Evolutionary conservation across 1,140 invertebrate species (phyloP).

Genomic region (Bombyx mandarina): DNA sequence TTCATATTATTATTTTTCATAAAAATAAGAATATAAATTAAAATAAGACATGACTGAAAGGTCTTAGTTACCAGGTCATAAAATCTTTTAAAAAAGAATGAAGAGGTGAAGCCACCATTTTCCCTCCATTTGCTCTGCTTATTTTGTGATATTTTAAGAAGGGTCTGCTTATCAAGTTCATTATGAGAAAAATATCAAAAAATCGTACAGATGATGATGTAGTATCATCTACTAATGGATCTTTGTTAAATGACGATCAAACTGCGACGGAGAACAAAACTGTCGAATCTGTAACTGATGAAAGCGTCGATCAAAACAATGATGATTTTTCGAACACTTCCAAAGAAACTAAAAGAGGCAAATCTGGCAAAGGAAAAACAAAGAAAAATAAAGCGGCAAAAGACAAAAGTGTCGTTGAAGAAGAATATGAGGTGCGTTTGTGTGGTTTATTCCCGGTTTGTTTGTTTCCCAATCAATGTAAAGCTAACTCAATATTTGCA

Average conservation of each 20-base stretch:
- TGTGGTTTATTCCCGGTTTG: slow-evolving; percentile 2
- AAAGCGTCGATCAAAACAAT: slow-evolving; percentile 13
- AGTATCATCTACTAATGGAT: slow-evolving; percentile 58
- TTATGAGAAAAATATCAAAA: slow-evolving; percentile 60
- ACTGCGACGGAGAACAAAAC: slow-evolving; percentile 21
- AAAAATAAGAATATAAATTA: too few relatives aligned
- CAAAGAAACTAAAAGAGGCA: slow-evolving; percentile 35
- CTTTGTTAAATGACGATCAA: slow-evolving; percentile 41
- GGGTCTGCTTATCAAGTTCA: slow-evolving; percentile 33
- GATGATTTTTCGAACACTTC: slow-evolving; percentile 20
- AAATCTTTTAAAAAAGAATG: neutral
- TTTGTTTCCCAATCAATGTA: neutral
- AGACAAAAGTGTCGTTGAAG: slow-evolving; percentile 30
- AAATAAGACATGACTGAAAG: too few relatives aligned
- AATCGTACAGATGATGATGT: slow-evolving; percentile 56
- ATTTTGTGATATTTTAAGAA: neutral
- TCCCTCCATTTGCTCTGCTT: slow-evolving; percentile 38
- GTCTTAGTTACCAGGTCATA: too few relatives aligned
- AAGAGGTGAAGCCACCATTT: slow-evolving; percentile 14
- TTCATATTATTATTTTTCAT: too few relatives aligned
- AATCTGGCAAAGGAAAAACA: slow-evolving; percentile 35
- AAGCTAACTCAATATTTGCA: slow-evolving; percentile 29
- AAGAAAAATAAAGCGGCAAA: slow-evolving; percentile 37
- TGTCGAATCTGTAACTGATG: slow-evolving; percentile 12
- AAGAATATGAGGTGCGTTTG: slow-evolving; percentile 49